Conservation (phyloP, 1,140 invertebrate species). For the Caenorhabditis latens region DNA sequence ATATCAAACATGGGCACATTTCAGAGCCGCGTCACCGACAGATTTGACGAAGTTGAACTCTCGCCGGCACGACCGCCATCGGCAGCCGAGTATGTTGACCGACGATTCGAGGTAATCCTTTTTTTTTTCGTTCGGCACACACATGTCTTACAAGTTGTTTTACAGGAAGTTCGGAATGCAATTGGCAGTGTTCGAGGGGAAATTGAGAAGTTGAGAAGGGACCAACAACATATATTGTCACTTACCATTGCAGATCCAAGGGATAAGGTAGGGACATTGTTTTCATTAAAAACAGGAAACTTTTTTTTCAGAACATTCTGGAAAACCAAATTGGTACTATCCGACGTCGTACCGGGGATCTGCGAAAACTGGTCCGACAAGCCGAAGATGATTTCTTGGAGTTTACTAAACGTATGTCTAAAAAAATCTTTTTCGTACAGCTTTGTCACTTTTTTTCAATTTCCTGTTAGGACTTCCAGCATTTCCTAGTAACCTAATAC, state of each 20-base stretch:
- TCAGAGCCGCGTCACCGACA: conserved; percentile 46
- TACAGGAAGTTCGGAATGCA: conserved; percentile 54
- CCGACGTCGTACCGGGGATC: conserved; percentile 27
- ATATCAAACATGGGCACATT: conserved; percentile 9
- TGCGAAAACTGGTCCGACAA: conserved; percentile 55
- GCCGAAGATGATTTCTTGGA: conserved; percentile 54
- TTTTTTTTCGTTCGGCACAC: not conserved
- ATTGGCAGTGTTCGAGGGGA: conserved; percentile 47
- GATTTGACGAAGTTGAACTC: conserved; percentile 61
- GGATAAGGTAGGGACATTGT: conserved; percentile 27
- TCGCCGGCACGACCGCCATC: conserved; percentile 50
- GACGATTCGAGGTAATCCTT: conserved; percentile 3
- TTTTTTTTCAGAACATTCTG: conserved; percentile 49
- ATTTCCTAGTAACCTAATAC: not conserved
- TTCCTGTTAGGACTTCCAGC: not conserved
- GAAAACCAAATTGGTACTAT: conserved; percentile 57
- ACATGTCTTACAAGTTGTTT: conserved; percentile 7
- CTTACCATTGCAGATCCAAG: conserved; percentile 21
- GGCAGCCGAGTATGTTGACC: conserved; percentile 55
- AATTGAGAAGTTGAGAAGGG: conserved; percentile 43
- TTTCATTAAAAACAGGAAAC: too few relatives aligned
- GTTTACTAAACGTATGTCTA: conserved; percentile 50
- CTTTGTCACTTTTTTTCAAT: not conserved
- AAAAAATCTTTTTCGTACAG: too few relatives aligned
- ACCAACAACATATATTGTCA: conserved; percentile 46